A percentile compares a stretch with the other conserved stretches of the same genome.
phyloP scores from a whole-genome alignment of 2,888 invertebrate genomes.

The Laothoe populi region DNA sequence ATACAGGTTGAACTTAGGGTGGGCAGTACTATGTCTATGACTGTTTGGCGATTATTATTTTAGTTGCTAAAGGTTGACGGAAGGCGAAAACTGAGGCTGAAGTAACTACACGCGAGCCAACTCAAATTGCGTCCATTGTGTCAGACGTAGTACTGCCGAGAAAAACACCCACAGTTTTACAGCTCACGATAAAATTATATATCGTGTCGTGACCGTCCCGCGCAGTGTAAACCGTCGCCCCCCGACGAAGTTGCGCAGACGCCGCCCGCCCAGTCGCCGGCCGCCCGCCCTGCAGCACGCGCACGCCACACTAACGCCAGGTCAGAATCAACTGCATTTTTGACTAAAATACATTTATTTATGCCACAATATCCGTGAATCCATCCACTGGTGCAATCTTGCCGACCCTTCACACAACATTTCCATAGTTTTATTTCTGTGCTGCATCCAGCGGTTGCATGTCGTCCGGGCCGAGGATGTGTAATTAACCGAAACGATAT shows the following conservation, averaged over 20 bases:
- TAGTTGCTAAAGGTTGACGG: no score
- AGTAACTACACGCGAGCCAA: no score
- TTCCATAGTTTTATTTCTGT: slow-evolving; percentile 49
- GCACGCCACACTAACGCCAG: slow-evolving; percentile 50
- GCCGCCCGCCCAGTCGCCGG: slow-evolving; percentile 80
- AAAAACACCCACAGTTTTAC: background rate
- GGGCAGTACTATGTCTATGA: no score
- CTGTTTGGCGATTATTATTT: no score
- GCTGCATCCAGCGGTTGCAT: slow-evolving; percentile 50
- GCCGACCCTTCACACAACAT: slow-evolving; percentile 27
- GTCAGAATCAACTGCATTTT: slow-evolving; percentile 56
- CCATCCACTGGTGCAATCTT: slow-evolving; percentile 7
- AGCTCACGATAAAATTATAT: slow-evolving; percentile 24
- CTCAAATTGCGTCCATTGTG: no score
- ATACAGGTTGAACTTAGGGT: no score
- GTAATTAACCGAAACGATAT: slow-evolving; percentile 67
- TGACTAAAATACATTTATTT: slow-evolving; percentile 38
- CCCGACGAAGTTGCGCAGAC: slow-evolving; percentile 51
- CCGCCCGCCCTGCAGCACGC: slow-evolving; percentile 77
- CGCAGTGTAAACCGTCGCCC: slow-evolving; percentile 37
- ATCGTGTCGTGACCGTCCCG: slow-evolving; percentile 41
- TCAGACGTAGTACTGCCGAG: no score
- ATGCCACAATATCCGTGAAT: slow-evolving; percentile 26
- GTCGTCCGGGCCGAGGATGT: slow-evolving; percentile 50
- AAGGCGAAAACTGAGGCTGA: no score